Evolutionary conservation across 1,140 invertebrate species (phyloP).

Genomic region (Carposina sasakii): DNA sequence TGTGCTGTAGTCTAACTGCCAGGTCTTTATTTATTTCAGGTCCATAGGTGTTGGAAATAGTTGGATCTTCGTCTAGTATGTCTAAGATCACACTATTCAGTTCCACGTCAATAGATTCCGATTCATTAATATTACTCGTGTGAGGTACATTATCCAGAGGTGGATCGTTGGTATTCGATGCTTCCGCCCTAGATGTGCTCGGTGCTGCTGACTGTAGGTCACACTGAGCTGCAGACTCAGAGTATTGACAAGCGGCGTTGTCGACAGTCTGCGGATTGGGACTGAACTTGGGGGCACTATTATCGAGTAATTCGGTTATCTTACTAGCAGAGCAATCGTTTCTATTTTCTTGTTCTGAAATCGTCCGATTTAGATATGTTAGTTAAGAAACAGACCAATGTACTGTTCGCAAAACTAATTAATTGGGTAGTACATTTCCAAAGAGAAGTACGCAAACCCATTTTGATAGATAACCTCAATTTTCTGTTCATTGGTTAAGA

Average conservation of each 20-base stretch:
- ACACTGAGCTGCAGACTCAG: not conserved
- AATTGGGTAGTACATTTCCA: not conserved
- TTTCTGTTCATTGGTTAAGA: not conserved
- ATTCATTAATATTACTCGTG: not conserved
- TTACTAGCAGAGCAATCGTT: not conserved
- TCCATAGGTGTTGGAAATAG: not conserved
- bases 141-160: not conserved
- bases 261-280: not conserved
- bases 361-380: too few relatives aligned
- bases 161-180: not conserved
- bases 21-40: not conserved
- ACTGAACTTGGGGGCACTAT: not conserved
- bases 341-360: too few relatives aligned
- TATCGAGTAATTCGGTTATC: not conserved
- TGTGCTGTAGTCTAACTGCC: not conserved
- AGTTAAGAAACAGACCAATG: not conserved
- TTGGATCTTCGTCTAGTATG: conserved; percentile 7
- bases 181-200: not conserved
- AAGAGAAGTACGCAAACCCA: not conserved
- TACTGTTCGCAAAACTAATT: not conserved
- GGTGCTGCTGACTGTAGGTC: not conserved
- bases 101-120: not conserved
- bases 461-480: not conserved
- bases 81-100: not conserved
- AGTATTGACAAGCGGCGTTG: not conserved